A percentile compares a stretch with the other conserved stretches of the same genome.
Conservation (phyloP, 1,140 invertebrate genomes). For the Leptopilina boulardi region DNA sequence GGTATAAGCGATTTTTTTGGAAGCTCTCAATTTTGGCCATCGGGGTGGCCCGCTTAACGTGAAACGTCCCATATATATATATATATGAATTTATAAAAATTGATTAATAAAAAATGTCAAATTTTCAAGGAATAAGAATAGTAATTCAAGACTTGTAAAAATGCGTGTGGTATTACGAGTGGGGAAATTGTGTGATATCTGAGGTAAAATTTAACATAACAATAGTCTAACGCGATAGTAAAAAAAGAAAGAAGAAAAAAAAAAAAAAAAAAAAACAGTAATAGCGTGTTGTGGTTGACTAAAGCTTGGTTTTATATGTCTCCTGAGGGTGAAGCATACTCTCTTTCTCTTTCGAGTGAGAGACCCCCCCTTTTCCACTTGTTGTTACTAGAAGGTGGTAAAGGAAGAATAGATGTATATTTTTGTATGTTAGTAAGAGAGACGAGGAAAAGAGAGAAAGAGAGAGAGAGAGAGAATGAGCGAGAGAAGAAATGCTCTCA, state of each 20-base stretch:
- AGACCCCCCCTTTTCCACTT: neutral
- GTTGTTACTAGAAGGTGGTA: slow-evolving; percentile 9
- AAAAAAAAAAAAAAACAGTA: slow-evolving; percentile 60
- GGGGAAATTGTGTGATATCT: neutral
- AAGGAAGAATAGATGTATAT: neutral
- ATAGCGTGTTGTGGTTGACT: slow-evolving; percentile 68
- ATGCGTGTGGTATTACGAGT: neutral
- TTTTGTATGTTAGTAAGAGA: neutral
- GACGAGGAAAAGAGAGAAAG: slow-evolving; percentile 33
- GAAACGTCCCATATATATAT: no score
- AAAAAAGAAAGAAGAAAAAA: no score
- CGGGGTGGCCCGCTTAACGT: no score
- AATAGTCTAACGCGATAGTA: slow-evolving; percentile 22
- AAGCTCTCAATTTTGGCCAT: no score
- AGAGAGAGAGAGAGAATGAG: slow-evolving; percentile 42
- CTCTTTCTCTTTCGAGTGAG: neutral
- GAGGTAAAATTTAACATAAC: neutral
- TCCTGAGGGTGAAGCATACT: slow-evolving; percentile 45
- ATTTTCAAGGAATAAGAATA: neutral
- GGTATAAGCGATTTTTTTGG: no score
- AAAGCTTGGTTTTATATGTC: slow-evolving; percentile 71
- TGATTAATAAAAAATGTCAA: no score
- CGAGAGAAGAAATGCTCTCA: slow-evolving; percentile 38
- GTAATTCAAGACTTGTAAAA: neutral
- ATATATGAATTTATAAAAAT: no score